A percentile compares a stretch with the other conserved stretches of the same genome.
phyloP scores from a whole-genome alignment of 1,140 invertebrate species.

The Campoletis sonorensis region DNA sequence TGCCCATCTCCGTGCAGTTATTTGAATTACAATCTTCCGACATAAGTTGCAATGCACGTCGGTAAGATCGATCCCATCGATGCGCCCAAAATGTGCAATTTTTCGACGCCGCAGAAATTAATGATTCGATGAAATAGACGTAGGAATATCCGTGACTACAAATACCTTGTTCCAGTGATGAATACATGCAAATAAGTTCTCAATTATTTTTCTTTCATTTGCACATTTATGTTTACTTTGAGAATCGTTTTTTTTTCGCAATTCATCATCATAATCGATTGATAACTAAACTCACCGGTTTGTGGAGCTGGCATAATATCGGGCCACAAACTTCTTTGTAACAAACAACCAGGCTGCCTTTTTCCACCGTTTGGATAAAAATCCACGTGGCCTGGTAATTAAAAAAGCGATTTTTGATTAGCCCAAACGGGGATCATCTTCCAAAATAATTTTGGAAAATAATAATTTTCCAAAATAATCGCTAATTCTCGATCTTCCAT shows the following conservation, averaged over 20 bases:
- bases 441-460: no score
- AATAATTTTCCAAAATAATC: not conserved
- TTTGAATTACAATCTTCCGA: constrained; percentile 52
- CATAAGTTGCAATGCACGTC: constrained; percentile 60
- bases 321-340: constrained; percentile 66
- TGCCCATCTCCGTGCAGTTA: constrained; percentile 65
- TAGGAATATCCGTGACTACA: constrained; percentile 80
- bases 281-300: constrained; percentile 63
- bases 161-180: constrained; percentile 73
- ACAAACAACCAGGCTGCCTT: constrained; percentile 77
- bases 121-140: constrained; percentile 78
- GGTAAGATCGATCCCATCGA: constrained; percentile 77
- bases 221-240: not conserved
- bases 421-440: no score
- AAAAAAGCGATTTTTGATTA: not conserved
- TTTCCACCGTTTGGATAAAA: constrained; percentile 85
- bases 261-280: not conserved
- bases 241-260: not conserved
- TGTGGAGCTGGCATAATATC: constrained; percentile 65
- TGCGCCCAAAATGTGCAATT: constrained; percentile 77
- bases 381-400: constrained; percentile 78
- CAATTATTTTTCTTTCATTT: constrained; percentile 48
- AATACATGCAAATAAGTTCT: no score
- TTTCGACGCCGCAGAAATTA: constrained; percentile 63
- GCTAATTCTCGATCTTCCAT: not conserved